Base-by-base conservation (phyloP, 2,797 vertebrate species). In the Neoniphon sammara region DNA sequence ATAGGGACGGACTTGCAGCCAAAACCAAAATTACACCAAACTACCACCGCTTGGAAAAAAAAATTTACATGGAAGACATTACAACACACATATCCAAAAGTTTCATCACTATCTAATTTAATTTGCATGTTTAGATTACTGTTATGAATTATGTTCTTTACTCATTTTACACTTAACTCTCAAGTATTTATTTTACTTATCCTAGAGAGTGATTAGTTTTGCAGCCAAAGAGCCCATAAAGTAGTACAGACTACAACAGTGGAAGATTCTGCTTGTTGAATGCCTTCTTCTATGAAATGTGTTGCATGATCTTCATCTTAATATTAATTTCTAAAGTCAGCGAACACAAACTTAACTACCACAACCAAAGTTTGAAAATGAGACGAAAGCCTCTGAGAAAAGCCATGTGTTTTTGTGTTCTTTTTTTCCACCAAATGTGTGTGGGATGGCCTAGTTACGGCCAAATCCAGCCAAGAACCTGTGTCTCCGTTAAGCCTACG, bases 21-120 rank as follows among this genome's bases (percentile, higher is more conserved):
- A 60, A 58, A 39, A 59, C 57, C 36, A 78, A 80, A 83, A 71
- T 72, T 17, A 83, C 49, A 60, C 12, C 17, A 49, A 55, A 49
- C 25, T 49, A 62, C 49, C 34, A 60, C 49, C 54, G 27, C 56
- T 63, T 55, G 2, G 18, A 50, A 20, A 39, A 68, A 17, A 49
- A 66, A 56, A 60, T 30, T 1, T 59, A 57, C 36, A 58, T 44
- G 12, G 44, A 79, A 65, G 77, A 69, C 54, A 52, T 60, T n/a
- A 30, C 17, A 59, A 61, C 53, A 60, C 17, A 15, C 36, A 60
- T 30, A 11, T 46, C 14, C 7, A 71, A 52, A 58, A 39, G 9
- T 50, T 39, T 60, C 17, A 70, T 58, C 42, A 23, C 31, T 18
- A 17, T n/a, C 44, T 4, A 46, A 46, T 46, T 4, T 17, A 46